Conservation (phyloP, 2,888 invertebrate species). For the Pandemis heparana region DNA sequence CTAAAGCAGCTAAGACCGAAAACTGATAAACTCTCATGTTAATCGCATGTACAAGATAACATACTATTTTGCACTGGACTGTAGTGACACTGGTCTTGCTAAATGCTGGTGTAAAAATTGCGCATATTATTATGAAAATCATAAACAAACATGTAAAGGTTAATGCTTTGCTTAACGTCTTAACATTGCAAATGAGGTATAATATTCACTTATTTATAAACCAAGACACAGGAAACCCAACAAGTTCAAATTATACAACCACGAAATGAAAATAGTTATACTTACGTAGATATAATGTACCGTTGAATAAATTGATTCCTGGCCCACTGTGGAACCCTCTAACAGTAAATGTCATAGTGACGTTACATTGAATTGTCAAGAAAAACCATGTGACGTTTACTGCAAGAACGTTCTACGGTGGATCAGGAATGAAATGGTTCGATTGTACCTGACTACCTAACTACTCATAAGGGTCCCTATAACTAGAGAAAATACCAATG, state of each 20-base stretch:
- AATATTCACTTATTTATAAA: background rate
- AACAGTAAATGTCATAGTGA: too few relatives aligned
- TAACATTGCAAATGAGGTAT: conserved; percentile 6
- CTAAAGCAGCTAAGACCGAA: too few relatives aligned
- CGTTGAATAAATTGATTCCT: too few relatives aligned
- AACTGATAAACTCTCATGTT: background rate
- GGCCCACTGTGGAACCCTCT: too few relatives aligned
- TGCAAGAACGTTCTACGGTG: too few relatives aligned
- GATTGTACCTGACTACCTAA: too few relatives aligned
- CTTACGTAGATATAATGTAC: background rate
- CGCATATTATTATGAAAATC: background rate
- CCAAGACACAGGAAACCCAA: background rate
- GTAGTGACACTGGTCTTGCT: background rate
- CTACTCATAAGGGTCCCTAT: too few relatives aligned
- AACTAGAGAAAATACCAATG: too few relatives aligned
- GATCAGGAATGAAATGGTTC: too few relatives aligned
- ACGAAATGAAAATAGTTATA: background rate
- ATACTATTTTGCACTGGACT: background rate
- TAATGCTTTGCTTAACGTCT: background rate
- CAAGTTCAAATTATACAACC: too few relatives aligned
- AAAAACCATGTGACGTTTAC: too few relatives aligned
- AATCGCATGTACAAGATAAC: background rate
- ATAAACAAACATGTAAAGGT: conserved; percentile 12
- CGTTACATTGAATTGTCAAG: too few relatives aligned
- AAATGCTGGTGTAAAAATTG: background rate